Base-by-base conservation (phyloP, 2,113 vertebrate genomes). In the Cygnus atratus region DNA sequence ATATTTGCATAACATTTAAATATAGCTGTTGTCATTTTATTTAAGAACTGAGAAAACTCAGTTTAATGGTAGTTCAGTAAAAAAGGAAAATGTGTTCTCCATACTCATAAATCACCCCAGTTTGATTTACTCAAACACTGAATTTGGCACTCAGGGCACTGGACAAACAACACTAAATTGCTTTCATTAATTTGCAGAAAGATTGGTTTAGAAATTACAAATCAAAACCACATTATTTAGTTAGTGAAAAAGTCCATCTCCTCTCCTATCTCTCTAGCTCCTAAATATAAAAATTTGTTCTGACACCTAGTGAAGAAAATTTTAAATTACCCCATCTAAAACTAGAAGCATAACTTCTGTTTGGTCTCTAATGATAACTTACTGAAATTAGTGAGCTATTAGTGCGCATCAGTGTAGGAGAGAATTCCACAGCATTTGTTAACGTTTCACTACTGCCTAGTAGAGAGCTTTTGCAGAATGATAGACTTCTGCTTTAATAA, bases 151-250 rank as follows among this genome's bases (percentile, higher is more conserved):
- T 91, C 28, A 37, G 12, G n/a, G 48, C 52, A 75, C 5, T 63
- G 73, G 33, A 84, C 52, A 92, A 65, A 86, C 90, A 65, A 85
- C 90, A 92, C 71, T 90, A 37, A 16, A 75, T 72, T 88, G 65
- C 80, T 88, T 86, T 81, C 57, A 57, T 78, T 92, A 93, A 90
- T 88, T 93, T 88, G 10, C 21, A 76, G 28, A 95, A 84, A 57
- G 37, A 39, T 54, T 74, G 55, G 13, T 35, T 68, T 63, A 87
- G 29, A 71, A 86, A 85, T 83, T 67, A 13, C 14, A 77, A 73
- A 87, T 8, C 5, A 5, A 52, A 50, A 26, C 28, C 4, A 4
- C 2, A 55, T 35, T 4, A 26, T 87, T 67, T 41, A 71, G 10
- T 25, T 24, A 77, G 25, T 15, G 29, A 92, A 66, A 2, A 6